These are phyloP conservation scores for Cyprinus carpio DNA, from an alignment of 2,113 vertebrate genomes.

Conservation along the genomic window DNA sequence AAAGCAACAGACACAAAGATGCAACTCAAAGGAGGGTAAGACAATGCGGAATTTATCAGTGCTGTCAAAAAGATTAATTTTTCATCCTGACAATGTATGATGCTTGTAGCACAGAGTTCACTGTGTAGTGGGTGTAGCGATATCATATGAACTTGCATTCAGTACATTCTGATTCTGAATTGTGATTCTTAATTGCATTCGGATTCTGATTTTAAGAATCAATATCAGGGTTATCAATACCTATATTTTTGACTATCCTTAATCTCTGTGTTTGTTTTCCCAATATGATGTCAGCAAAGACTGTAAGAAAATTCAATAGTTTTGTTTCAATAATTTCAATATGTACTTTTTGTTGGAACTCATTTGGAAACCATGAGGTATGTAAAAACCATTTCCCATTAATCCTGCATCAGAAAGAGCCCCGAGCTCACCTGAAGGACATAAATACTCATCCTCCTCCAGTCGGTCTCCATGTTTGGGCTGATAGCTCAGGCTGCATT, in stretches of 20 bases:
- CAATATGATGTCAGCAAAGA: background rate
- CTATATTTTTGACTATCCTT: too few relatives aligned
- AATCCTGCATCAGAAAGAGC: constrained; percentile 67
- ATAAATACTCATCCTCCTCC: constrained; percentile 68
- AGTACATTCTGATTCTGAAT: too few relatives aligned
- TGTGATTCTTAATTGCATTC: too few relatives aligned
- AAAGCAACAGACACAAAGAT: constrained; percentile 34
- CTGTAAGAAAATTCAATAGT: constrained; percentile 28
- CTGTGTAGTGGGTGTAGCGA: constrained; percentile 17
- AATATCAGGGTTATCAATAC: too few relatives aligned
- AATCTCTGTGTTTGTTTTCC: background rate
- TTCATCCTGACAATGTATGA: constrained; percentile 46
- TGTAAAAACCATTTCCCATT: constrained; percentile 72
- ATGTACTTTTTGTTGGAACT: constrained; percentile 58
- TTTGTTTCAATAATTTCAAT: constrained; percentile 41
- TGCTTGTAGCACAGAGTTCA: constrained; percentile 35
- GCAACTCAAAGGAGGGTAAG: constrained; percentile 29
- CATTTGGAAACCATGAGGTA: constrained; percentile 66
- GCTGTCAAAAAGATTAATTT: constrained; percentile 51
- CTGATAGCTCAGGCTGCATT: constrained; percentile 69
- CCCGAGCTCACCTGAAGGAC: constrained; percentile 61
- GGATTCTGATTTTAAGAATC: too few relatives aligned
- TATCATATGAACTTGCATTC: constrained; percentile 12
- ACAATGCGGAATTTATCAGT: constrained; percentile 44
- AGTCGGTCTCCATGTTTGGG: constrained; percentile 61